A percentile compares a stretch with the other conserved stretches of the same genome.
Evolutionary conservation across 30 jellyfish, hydroid and myxozoan species (phyloP).

Genomic region (Hydractinia echinata): DNA sequence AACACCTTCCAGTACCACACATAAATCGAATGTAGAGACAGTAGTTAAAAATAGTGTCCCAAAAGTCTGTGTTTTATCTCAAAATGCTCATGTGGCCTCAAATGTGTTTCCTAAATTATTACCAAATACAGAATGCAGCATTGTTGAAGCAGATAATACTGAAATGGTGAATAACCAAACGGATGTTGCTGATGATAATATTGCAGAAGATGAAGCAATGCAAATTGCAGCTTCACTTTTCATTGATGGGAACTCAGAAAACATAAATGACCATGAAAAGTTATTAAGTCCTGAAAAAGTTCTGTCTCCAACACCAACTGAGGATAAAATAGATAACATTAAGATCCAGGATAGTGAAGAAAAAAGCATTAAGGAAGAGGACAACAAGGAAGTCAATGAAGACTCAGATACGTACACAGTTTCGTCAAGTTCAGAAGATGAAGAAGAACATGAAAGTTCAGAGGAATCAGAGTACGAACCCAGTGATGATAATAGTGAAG

Average conservation of each 20-base stretch:
- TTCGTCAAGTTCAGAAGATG: constrained; percentile 12
- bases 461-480: no score
- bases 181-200: background rate
- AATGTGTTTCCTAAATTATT: no score
- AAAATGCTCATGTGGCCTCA: no score
- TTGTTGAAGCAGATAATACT: no score
- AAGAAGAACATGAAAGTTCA: background rate
- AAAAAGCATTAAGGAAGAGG: background rate
- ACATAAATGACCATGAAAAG: background rate
- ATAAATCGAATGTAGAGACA: no score
- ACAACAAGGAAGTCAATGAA: background rate
- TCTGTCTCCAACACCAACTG: background rate
- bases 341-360: background rate
- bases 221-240: constrained; percentile 5
- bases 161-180: no score
- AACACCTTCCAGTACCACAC: no score
- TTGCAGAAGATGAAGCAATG: constrained; percentile 7
- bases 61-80: no score
- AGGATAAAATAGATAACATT: background rate
- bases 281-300: background rate
- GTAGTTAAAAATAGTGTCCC: no score
- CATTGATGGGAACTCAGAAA: background rate
- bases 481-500: no score
- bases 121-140: no score
- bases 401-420: constrained; percentile 1